A percentile compares a stretch with the other conserved stretches of the same genome.
Conservation (phyloP, 2,888 invertebrate genomes). For the Lithosia quadra region DNA sequence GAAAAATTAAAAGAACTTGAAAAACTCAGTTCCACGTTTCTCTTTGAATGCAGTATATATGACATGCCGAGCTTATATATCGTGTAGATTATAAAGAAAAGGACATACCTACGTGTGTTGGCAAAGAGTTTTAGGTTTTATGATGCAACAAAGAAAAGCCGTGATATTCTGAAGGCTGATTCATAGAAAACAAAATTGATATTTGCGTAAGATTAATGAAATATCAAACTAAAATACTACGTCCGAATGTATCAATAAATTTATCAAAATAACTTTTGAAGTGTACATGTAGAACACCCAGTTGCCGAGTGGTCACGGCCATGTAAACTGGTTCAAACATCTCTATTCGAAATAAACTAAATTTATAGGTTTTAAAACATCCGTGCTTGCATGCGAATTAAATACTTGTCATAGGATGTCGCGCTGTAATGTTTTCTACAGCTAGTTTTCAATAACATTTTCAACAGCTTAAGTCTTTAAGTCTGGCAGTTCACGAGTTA, state of each 20-base stretch:
- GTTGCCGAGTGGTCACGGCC: not conserved
- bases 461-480: not conserved
- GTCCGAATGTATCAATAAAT: conserved; percentile 4
- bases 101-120: too few relatives aligned
- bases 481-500: not conserved
- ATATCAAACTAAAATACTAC: conserved; percentile 1
- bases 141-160: too few relatives aligned
- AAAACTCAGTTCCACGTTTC: too few relatives aligned
- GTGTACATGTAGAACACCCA: too few relatives aligned
- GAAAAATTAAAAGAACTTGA: too few relatives aligned
- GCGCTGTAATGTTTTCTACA: not conserved
- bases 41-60: not conserved
- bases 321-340: not conserved
- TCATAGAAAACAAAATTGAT: not conserved
- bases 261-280: not conserved
- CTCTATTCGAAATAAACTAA: not conserved
- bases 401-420: conserved; percentile 1
- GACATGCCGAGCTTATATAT: not conserved
- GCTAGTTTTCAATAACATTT: not conserved
- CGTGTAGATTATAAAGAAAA: too few relatives aligned
- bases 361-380: conserved; percentile 4
- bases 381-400: too few relatives aligned
- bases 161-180: not conserved
- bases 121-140: too few relatives aligned
- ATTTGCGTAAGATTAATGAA: not conserved